These are phyloP conservation scores for Melanerpes formicivorus DNA, from an alignment of 2,113 vertebrate species.

Conservation along the genomic window DNA sequence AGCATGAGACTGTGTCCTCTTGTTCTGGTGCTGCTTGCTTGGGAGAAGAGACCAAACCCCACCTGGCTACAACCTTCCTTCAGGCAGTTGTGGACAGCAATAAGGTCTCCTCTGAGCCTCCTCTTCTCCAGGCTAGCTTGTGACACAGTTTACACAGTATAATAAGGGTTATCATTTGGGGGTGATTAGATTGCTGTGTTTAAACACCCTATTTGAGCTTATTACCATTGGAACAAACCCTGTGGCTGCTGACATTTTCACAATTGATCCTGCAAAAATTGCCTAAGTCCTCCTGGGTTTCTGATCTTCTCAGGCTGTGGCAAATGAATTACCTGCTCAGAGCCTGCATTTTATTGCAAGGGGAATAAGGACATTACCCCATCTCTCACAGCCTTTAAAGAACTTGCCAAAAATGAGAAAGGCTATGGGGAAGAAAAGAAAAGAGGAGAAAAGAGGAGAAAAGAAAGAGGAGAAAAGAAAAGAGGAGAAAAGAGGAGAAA, in stretches of 20 bases:
- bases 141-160: not conserved
- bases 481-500: too few species aligned
- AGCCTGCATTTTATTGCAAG: not conserved
- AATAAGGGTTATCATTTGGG: constrained; percentile 13
- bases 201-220: constrained; percentile 15
- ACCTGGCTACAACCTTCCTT: too few species aligned
- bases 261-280: not conserved
- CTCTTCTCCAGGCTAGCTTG: not conserved
- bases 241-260: constrained; percentile 4
- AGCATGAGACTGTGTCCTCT: too few species aligned
- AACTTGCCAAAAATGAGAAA: not conserved
- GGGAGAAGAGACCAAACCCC: too few species aligned
- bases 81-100: too few species aligned
- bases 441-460: too few species aligned
- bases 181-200: not conserved
- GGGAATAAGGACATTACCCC: not conserved
- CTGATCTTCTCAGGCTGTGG: not conserved
- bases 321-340: not conserved
- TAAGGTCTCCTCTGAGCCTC: too few species aligned
- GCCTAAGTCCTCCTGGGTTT: not conserved
- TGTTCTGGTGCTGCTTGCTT: too few species aligned
- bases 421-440: not conserved
- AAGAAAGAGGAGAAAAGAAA: too few species aligned
- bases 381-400: not conserved
- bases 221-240: not conserved